These are phyloP conservation scores for Cataglyphis albicans DNA, from an alignment of 2,888 invertebrate species.

Conservation along the genomic window DNA sequence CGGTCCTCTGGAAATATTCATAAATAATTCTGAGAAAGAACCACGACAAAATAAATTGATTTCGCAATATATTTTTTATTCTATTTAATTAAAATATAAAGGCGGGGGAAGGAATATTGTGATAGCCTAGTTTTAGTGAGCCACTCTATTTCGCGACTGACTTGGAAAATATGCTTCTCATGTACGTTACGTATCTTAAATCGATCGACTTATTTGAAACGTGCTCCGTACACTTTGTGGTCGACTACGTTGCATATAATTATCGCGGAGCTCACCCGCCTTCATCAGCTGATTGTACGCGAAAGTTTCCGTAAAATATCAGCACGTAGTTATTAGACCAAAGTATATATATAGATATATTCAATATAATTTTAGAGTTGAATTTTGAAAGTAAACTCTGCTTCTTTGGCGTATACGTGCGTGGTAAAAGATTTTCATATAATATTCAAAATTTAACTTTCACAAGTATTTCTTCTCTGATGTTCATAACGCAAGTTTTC, in stretches of 20 bases:
- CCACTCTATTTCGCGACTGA: not conserved
- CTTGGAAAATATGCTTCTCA: not conserved
- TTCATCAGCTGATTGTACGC: slow-evolving; percentile 26
- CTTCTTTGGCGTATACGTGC: slow-evolving; percentile 13
- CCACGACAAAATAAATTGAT: slow-evolving; percentile 36
- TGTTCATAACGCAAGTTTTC: not conserved
- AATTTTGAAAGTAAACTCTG: slow-evolving; percentile 13
- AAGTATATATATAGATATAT: not conserved
- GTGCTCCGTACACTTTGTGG: slow-evolving; percentile 20
- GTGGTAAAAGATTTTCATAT: not conserved
- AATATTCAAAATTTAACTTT: not conserved
- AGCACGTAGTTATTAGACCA: slow-evolving; percentile 23
- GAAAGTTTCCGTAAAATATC: slow-evolving; percentile 32
- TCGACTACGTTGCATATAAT: slow-evolving; percentile 22
- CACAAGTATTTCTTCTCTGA: not conserved
- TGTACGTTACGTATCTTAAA: not conserved
- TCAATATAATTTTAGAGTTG: slow-evolving; percentile 20
- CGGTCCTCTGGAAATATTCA: not conserved
- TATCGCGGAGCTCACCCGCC: not conserved
- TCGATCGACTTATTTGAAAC: slow-evolving; percentile 39
- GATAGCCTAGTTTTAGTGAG: not conserved
- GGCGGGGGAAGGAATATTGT: not conserved
- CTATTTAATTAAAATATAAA: not conserved
- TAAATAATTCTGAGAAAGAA: not conserved
- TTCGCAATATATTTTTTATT: slow-evolving; percentile 19